Base-by-base conservation (phyloP, 2,888 invertebrate genomes). In the Folsomia manolachei region DNA sequence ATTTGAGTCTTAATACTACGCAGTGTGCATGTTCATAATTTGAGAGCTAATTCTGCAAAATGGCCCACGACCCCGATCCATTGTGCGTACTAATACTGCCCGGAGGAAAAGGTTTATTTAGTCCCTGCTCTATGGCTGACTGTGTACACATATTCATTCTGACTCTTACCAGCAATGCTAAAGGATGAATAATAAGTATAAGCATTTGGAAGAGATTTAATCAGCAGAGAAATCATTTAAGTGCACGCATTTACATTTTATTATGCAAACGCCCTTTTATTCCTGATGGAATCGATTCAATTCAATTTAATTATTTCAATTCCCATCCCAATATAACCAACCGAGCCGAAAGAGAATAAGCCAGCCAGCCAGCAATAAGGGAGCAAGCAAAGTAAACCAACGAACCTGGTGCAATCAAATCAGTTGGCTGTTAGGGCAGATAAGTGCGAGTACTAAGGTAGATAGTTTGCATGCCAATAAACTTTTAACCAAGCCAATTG, bases 231-330 rank as follows among this genome's bases (percentile, higher is more conserved):
- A 53, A 60, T 51, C 51, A 68, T 61, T 63, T 69, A 75, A 71
- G 68, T 68, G 63, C 66, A 70, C 51, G 71, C 73, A 65, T 71
- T 75, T 71, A 71, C 71, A 68, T 69, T 73, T 71, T 73, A 71
- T 75, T 75, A 75, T 75, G 73, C 73, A 75, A 75, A 75, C 75
- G 75, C 75, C 75, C 75, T 62, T 24, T 27, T 21, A 68, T 11
- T 69, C 63, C 27, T 7, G 25, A 23, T 39, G 21, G 39, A 61
- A 19, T 24, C 19, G 27, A 52, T 25, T 69, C 24, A 26, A 73
- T 73, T 71, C 71, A 73, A 72, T 75, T 75, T 69, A 72, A 75
- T 72, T 75, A 66, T 66, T 52, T 66, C 66, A 66, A 52, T 51
- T 66, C 66, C 66, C 66, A 56, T 9, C 51, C 51, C 51, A n/a